Conservation (phyloP, 2,113 vertebrate genomes). For the Ardeotis arabs region DNA sequence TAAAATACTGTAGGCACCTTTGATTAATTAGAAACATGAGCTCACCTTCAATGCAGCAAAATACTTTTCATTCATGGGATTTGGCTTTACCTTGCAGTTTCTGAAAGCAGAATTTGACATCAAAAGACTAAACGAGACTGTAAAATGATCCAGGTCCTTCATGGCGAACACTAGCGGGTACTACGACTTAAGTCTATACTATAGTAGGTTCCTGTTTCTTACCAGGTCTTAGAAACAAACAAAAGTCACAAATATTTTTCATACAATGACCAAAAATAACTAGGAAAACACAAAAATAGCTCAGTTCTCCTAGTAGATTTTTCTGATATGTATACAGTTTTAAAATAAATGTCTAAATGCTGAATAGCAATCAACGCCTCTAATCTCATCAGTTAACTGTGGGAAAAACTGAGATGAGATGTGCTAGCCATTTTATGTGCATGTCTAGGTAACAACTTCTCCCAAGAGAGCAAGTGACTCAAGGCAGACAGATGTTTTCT, state of each 20-base stretch:
- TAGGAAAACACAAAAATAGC: background rate
- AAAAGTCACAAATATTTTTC: background rate
- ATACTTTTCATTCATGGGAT: background rate
- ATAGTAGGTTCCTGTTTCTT: background rate
- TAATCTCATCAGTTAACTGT: background rate
- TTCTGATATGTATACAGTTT: background rate
- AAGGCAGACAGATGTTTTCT: background rate
- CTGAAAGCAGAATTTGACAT: background rate
- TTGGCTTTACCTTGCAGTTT: background rate
- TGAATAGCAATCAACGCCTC: rapidly evolving
- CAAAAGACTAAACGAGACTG: background rate
- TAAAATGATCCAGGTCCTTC: background rate
- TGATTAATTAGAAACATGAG: background rate
- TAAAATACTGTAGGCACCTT: background rate
- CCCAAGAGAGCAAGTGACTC: background rate
- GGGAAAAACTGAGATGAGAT: background rate
- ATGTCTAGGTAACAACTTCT: background rate
- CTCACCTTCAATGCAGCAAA: background rate
- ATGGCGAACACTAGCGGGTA: background rate
- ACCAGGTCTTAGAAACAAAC: background rate
- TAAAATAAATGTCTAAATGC: background rate
- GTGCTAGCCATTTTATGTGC: background rate
- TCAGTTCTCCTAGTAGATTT: background rate
- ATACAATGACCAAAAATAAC: background rate
- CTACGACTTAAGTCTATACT: background rate